These are phyloP conservation scores for Dicroscelio sp. DNA, from an alignment of 2,888 invertebrate species.

Conservation along the genomic window DNA sequence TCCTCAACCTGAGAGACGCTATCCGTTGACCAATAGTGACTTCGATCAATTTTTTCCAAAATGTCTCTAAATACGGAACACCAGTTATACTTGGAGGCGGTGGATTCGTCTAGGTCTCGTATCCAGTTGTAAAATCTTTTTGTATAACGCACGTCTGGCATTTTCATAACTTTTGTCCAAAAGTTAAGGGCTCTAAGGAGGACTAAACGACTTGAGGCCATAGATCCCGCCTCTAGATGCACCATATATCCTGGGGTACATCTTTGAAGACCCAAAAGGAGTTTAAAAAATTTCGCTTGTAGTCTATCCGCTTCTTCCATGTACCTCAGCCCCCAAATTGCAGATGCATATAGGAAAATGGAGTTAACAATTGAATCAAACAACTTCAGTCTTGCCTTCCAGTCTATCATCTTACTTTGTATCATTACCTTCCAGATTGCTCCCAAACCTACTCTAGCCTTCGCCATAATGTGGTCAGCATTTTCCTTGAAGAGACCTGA, in stretches of 20 bases:
- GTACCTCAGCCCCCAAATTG: neutral
- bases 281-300: conserved; percentile 11
- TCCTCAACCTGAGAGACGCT: conserved; percentile 17
- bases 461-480: neutral
- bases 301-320: neutral
- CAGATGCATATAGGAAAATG: neutral
- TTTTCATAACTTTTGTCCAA: neutral
- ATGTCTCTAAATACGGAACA: no score
- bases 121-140: no score
- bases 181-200: neutral
- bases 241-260: conserved; percentile 26
- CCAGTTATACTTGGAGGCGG: no score
- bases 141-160: no score
- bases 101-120: no score
- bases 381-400: conserved; percentile 40
- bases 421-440: conserved; percentile 36
- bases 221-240: neutral
- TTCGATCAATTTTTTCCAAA: no score
- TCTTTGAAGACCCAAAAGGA: neutral
- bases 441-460: conserved; percentile 39
- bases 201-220: neutral
- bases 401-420: neutral
- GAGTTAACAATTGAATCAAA: conserved; percentile 13
- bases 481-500: conserved; percentile 23
- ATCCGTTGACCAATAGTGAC: no score